These are phyloP conservation scores for Lycorma delicatula DNA, from an alignment of 1,140 invertebrate species.

Conservation along the genomic window DNA sequence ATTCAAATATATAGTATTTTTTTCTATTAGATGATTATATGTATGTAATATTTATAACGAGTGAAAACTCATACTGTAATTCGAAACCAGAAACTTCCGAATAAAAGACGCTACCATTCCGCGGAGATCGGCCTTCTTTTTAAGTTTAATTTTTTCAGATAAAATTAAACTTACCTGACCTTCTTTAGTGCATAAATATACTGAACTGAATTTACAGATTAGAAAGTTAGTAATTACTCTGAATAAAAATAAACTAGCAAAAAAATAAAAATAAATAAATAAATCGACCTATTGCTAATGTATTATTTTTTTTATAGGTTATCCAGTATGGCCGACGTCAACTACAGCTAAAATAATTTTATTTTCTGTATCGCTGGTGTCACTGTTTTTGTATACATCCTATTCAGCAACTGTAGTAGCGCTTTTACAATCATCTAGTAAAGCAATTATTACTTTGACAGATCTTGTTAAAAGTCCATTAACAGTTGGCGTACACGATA, in stretches of 20 bases:
- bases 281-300: background rate
- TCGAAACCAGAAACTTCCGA: no score
- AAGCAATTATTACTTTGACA: slow-evolving; percentile 49
- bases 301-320: slow-evolving; percentile 29
- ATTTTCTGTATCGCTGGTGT: slow-evolving; percentile 47
- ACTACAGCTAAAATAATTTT: slow-evolving; percentile 43
- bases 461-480: slow-evolving; percentile 52
- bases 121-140: no score
- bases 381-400: slow-evolving; percentile 55
- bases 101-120: no score
- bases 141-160: background rate
- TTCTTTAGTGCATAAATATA: background rate
- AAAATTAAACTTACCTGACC: background rate
- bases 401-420: slow-evolving; percentile 66
- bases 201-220: background rate
- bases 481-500: slow-evolving; percentile 49
- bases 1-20: no score
- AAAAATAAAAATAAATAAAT: background rate
- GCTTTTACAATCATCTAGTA: slow-evolving; percentile 52
- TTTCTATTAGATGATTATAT: no score
- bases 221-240: background rate
- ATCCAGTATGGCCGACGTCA: slow-evolving; percentile 38
- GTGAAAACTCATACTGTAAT: no score
- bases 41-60: no score
- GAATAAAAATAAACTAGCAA: no score